Evolutionary conservation across 2,113 vertebrate species (phyloP).

Genomic region (Archilochus colubris): DNA sequence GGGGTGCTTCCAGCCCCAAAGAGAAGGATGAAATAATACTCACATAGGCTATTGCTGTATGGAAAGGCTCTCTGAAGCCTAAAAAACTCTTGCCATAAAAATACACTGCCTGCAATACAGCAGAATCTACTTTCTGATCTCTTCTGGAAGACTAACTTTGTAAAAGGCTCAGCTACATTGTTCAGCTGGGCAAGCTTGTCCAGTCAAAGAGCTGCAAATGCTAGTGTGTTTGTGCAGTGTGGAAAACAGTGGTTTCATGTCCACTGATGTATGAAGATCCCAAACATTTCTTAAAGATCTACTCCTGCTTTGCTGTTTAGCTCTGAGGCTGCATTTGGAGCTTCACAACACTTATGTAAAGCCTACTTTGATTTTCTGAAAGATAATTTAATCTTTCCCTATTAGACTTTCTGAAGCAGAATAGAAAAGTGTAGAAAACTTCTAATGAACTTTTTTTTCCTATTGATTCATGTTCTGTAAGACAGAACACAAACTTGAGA

Average conservation of each 20-base stretch:
- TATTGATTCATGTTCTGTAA: neutral
- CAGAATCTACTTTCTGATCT: conserved; percentile 37
- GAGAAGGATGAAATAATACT: neutral
- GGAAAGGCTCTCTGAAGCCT: neutral
- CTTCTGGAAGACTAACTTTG: conserved; percentile 51
- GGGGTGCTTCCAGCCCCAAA: neutral
- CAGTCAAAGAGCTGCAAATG: neutral
- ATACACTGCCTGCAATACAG: neutral
- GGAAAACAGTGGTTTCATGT: neutral
- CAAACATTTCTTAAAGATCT: neutral
- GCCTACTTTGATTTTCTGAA: neutral
- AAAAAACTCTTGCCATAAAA: neutral
- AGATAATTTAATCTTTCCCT: neutral
- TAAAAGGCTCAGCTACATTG: neutral
- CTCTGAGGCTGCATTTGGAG: neutral
- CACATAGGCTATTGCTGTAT: neutral
- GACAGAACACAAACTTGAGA: neutral
- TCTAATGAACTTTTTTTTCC: neutral
- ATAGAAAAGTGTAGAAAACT: neutral
- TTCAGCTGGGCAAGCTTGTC: neutral
- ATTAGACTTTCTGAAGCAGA: neutral
- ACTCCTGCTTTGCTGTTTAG: neutral
- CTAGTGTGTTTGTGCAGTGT: rapidly evolving
- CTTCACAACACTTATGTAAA: neutral
- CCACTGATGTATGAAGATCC: neutral